Evolutionary conservation across 2,797 vertebrate species (phyloP).

Genomic region (Squalus acanthias): DNA sequence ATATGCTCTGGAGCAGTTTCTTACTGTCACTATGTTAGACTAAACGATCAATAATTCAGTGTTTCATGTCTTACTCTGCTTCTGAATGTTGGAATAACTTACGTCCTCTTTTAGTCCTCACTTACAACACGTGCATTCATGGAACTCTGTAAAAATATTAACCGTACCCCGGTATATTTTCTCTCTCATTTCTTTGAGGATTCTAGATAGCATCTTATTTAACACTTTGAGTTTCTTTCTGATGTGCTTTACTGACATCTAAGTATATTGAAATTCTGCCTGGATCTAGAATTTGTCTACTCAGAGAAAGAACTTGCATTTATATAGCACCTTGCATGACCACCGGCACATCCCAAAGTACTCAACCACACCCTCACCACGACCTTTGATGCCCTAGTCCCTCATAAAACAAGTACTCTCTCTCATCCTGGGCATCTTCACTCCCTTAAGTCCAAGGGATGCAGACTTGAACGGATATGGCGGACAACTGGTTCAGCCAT

Average conservation of each 20-base stretch:
- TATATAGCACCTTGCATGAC: no score
- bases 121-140: background rate
- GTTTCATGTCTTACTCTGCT: background rate
- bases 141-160: background rate
- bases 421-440: no score
- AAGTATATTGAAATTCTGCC: background rate
- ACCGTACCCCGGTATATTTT: background rate
- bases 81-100: background rate
- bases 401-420: no score
- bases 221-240: background rate
- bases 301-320: background rate
- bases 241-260: background rate
- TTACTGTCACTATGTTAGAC: background rate
- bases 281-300: background rate
- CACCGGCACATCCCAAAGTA: no score
- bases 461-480: no score
- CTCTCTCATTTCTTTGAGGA: background rate
- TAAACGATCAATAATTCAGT: background rate
- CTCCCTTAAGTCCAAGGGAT: no score
- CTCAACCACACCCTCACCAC: no score
- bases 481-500: no score
- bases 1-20: background rate
- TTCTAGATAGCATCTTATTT: background rate
- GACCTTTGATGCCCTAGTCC: no score
- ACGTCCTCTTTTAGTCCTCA: background rate